Evolutionary conservation across 2,797 vertebrate genomes (phyloP), one percentile per base, ranked within the genome.

Genomic region (Artibeus jamaicensis): DNA sequence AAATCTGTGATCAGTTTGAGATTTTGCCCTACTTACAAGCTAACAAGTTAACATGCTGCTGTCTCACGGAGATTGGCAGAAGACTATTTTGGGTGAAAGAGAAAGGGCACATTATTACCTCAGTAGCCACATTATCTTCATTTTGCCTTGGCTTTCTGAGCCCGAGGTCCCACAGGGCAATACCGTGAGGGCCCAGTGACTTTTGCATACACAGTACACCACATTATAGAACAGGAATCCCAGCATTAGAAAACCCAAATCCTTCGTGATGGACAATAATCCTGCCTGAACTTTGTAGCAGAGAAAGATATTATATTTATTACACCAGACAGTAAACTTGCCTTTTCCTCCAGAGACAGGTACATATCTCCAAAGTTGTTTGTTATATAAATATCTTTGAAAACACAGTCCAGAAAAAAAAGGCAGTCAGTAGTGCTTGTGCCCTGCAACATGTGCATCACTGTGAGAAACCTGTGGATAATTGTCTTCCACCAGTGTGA

Each of bases 131-230:
- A 77, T 77, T 73, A 44, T 53, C 12, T 68, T 39, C 18, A 15
- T 48, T 95, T 65, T 90, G 12, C n/a, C 86, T 71, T 87, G 26
- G n/a, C 65, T 93, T 39, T 15, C 82, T 74, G 67, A 93, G 29
- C 22, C 12, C 1, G 39, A 84, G 0, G 68, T 96, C 21, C 55
- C 46, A 70, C 9, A 53, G 34, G 26, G 14, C 24, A 74, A 37
- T 0, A 37, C 4, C 10, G 2, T 5, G 37, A 87, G 6, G 18
- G 11, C 3, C 2, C 9, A 26, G 39, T 48, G 32, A 57, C 8
- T 82, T 62, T 65, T 76, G 11, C 1, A 48, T 14, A 68, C 6
- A 14, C 12, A 67, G 4, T 46, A 68, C 21, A 32, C 48, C 94
- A 11, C 29, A n/a, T 57, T 53, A 85, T 6, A 44, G n/a, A 16